phyloP scores from a whole-genome alignment of 2,797 vertebrate genomes.

The Takifugu rubripes region DNA sequence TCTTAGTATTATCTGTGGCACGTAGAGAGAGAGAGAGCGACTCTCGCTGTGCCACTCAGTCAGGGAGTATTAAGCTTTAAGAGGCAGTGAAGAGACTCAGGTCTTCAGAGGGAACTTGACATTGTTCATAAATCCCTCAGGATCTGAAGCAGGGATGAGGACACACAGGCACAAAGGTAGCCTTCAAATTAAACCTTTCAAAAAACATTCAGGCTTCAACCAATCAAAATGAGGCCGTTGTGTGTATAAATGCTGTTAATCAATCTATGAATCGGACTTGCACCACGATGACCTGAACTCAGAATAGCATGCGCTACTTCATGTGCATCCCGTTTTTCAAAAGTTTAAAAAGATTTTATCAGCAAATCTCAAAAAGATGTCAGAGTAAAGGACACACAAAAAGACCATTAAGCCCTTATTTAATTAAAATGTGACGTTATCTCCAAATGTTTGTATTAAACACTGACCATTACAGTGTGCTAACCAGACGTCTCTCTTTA shows the following conservation, averaged over 20 bases:
- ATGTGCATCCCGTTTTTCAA: no score
- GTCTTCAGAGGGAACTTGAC: conserved; percentile 75
- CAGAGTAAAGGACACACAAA: no score
- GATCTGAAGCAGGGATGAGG: conserved; percentile 52
- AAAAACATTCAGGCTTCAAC: conserved; percentile 19
- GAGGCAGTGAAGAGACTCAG: conserved; percentile 74
- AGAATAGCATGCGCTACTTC: no score
- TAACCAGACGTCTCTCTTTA: no score
- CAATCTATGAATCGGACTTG: no score
- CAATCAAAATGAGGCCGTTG: conserved; percentile 14
- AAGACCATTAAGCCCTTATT: no score
- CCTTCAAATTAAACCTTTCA: conserved; percentile 19
- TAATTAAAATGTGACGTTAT: no score
- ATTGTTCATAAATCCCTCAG: conserved; percentile 72
- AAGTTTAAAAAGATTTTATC: no score
- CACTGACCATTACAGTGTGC: no score
- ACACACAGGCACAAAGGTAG: conserved; percentile 22
- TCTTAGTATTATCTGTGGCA: conserved; percentile 71
- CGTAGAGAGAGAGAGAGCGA: conserved; percentile 61
- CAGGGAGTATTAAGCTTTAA: conserved; percentile 75
- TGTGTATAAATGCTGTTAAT: conserved; percentile 1
- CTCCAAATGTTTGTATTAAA: no score
- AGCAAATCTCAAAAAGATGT: no score
- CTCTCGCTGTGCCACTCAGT: conserved; percentile 73
- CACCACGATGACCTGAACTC: no score